Base-by-base conservation (phyloP, 2,888 invertebrate genomes). In the Empis livida region DNA sequence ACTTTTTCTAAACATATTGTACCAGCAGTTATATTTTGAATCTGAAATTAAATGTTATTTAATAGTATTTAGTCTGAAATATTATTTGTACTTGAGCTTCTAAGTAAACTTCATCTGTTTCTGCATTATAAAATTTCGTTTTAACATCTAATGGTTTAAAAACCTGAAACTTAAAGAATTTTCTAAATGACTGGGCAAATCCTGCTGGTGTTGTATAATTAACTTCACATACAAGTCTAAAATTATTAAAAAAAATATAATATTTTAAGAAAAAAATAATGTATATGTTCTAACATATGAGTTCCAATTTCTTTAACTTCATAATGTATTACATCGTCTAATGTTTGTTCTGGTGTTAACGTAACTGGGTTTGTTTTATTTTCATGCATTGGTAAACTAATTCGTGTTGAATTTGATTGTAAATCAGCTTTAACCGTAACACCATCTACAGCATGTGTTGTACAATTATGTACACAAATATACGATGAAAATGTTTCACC, bases 261-360 rank as follows among this genome's bases (percentile, higher is more conserved):
- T 14, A 27, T 1, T 23, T 20, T 10, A 23, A 10, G 13, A 20
- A 39, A 20, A 8, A 50, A 27, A 13, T 17, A 37, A 47, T 49
- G 44, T 44, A 10, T 5, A 6, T n/a, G 51, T 50, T 61, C 77
- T 68, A 72, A 90, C 88, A 97, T 95, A 64, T 99, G 97, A 42
- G 93, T 91, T 39, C 97, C 97, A 56, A 94, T 83, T 73, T 99
- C 97, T 71, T 96, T 97, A n/a, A 99, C 95, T 77, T 99, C 97
- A 72, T 99, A 95, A 62, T 93, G 89, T 61, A 97, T 93, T 32
- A 97, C 90, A 71, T 94, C 87, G 71, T 95, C 93, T 14, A 95
- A 76, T 11, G 91, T 94, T 61, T 86, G 82, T 59, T 90, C 87
- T 1, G 91, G 83, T 57, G 74, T 74, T 45, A 82, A 65, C 57